Conservation (phyloP, 2,797 vertebrate species). For the Pseudochirops cupreus region DNA sequence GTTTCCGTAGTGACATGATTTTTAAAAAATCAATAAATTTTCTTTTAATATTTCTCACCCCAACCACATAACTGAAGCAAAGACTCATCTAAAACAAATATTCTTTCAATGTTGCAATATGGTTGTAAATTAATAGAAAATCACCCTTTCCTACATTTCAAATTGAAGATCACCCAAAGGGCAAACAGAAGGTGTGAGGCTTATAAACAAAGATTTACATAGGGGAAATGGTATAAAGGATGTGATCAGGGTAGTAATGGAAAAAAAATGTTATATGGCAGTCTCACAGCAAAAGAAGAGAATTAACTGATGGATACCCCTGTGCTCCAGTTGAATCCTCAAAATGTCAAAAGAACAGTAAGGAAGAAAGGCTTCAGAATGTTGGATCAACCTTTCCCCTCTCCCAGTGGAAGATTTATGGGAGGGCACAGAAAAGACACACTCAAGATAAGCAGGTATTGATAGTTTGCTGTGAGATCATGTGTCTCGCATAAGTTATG, state of each 20-base stretch:
- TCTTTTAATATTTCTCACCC: not conserved
- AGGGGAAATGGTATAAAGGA: not conserved
- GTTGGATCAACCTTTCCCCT: not conserved
- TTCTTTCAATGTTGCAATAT: not conserved
- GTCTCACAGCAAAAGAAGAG: not conserved
- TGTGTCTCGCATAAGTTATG: not conserved
- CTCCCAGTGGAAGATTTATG: not conserved
- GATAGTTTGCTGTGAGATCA: not conserved
- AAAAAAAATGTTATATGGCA: not conserved
- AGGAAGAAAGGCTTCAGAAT: not conserved
- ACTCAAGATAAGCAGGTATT: not conserved
- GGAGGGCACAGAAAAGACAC: not conserved
- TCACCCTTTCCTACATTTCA: not conserved
- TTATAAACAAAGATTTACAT: not conserved
- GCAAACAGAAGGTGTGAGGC: too few relatives aligned
- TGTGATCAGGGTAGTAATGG: not conserved
- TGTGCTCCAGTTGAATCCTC: not conserved
- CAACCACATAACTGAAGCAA: not conserved
- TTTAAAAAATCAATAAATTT: not conserved
- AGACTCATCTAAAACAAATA: not conserved
- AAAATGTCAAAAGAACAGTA: not conserved
- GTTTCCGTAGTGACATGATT: not conserved
- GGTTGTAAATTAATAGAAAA: not conserved
- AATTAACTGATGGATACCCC: not conserved
- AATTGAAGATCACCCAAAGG: not conserved